phyloP scores from a whole-genome alignment of 2,797 vertebrate species.

The Pseudopleuronectes americanus region DNA sequence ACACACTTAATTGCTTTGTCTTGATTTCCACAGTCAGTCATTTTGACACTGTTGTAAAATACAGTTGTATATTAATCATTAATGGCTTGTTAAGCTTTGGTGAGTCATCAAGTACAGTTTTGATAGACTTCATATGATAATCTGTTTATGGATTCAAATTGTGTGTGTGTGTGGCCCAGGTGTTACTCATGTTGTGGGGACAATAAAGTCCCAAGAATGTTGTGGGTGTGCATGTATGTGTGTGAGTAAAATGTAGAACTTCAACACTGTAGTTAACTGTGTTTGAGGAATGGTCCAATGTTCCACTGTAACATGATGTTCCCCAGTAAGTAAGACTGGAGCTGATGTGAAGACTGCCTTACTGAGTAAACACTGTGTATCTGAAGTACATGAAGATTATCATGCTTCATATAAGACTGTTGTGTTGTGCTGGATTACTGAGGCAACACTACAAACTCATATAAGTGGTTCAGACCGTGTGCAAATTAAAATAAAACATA shows the following conservation, averaged over 20 bases:
- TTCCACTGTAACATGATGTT: constrained; percentile 18
- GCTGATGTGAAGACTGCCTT: constrained; percentile 15
- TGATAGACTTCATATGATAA: constrained; percentile 22
- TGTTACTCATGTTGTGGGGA: too few species aligned
- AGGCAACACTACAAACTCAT: too few species aligned
- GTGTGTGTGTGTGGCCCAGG: too few species aligned
- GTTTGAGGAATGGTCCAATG: constrained; percentile 35
- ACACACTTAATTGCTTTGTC: constrained; percentile 79
- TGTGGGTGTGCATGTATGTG: too few species aligned
- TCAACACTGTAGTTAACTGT: constrained; percentile 21
- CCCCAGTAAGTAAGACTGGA: background rate
- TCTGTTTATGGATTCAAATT: background rate
- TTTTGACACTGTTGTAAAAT: constrained; percentile 67
- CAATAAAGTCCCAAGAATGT: too few species aligned
- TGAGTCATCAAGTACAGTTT: constrained; percentile 7
- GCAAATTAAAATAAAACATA: too few species aligned
- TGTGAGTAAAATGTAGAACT: background rate
- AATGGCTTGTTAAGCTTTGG: constrained; percentile 31
- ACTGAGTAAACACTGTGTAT: constrained; percentile 2
- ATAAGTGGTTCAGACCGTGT: too few species aligned
- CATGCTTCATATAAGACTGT: background rate
- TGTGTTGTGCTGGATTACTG: too few species aligned
- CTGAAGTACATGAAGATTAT: background rate
- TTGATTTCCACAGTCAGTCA: constrained; percentile 65
- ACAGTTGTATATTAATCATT: constrained; percentile 51